These are phyloP conservation scores for Galagoides demidoff DNA, from an alignment of 2,797 vertebrate genomes.

Conservation along the genomic window DNA sequence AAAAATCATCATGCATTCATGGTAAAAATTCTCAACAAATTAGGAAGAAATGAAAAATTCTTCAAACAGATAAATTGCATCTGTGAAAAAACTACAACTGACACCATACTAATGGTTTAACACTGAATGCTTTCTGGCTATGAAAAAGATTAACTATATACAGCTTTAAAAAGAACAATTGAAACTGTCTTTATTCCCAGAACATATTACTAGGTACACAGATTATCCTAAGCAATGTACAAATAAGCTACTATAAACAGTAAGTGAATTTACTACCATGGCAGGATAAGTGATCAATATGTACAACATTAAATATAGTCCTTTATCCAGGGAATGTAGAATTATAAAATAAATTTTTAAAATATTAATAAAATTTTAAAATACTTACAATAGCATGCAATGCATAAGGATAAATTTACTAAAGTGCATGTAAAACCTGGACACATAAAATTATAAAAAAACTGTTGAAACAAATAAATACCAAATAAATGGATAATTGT, in stretches of 20 bases:
- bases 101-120: background rate
- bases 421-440: background rate
- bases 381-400: background rate
- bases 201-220: background rate
- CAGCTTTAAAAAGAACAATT: background rate
- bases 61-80: background rate
- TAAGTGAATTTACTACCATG: background rate
- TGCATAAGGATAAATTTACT: background rate
- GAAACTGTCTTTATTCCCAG: background rate
- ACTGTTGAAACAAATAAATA: background rate
- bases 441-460: background rate
- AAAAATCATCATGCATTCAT: background rate
- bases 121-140: background rate
- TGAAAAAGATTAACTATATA: background rate
- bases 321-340: background rate
- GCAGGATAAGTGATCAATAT: background rate
- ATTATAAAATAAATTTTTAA: background rate
- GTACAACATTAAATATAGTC: background rate
- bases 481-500: background rate
- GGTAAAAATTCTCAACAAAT: background rate
- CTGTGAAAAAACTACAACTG: background rate
- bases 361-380: background rate
- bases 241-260: background rate
- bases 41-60: background rate
- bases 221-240: background rate